Evolutionary conservation across 2,888 invertebrate genomes (phyloP), one percentile per base, ranked within the genome.

Genomic region (Parnassius glacialis): DNA sequence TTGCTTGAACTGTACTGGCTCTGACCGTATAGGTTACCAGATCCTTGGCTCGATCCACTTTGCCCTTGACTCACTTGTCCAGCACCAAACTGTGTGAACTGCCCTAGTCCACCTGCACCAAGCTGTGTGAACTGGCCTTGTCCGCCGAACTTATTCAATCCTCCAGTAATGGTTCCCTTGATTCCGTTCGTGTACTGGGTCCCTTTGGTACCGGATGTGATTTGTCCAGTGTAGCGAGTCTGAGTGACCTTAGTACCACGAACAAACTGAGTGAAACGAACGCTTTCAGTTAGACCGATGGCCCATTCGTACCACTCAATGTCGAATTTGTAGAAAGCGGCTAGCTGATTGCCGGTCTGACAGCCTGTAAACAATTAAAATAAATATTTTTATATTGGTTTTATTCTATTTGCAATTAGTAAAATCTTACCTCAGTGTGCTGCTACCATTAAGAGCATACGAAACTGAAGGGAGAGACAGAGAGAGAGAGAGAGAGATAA

Each of bases 321-420:
- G 75, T 94, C 94, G 72, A 94, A 93, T 68, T 92, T 93, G 81
- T 90, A 91, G 87, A 94, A 94, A 1, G 89, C 91, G 5, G 93
- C 93, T 0, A 93, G 74, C 59, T 93, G 93, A 74, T 93, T 92
- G 10, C 91, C 87, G 1, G 80, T 74, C 2, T 70, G 70, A 64
- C 45, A 48, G 9, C 16, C 48, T n/a, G 43, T 41, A 51, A 25
- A 16, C 7, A 34, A 7, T 7, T 34, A 34, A 34, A 34, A 34
- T 34, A 5, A 34, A 1, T 34, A 34, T 34, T 34, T 34, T 7
- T 5, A 34, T 7, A 34, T 34, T 34, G 34, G 34, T 34, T 34
- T 34, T 34, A 34, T 34, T 34, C 7, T 34, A 34, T 34, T 34
- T 34, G 34, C 5, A 34, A 34, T 5, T 34, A 34, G 34, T 34